Evolutionary conservation across 2,888 invertebrate species (phyloP), one percentile per base, ranked within the genome.

Genomic region (Colostygia pectinataria): DNA sequence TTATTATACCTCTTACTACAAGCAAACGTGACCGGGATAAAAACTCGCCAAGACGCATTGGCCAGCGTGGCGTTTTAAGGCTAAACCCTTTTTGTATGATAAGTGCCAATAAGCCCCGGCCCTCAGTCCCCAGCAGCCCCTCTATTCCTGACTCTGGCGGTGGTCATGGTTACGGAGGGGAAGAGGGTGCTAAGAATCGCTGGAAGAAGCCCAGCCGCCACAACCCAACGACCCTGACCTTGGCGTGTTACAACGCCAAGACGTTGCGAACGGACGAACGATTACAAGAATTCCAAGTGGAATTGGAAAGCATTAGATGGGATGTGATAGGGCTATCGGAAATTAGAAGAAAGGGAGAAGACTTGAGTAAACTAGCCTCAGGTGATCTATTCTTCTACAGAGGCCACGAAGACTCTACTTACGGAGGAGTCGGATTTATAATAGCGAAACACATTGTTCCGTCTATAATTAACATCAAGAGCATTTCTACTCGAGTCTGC

Each of bases 211-310:
- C 23, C 23, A 23, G 23, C 23, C 6, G 23, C 23, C 23, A 23
- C 23, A 23, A 23, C 23, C 23, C 23, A 23, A 23, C 6, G 23
- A 23, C 23, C 23, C 23, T 23, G 23, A 23, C 23, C 23, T 23
- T 23, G 27, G 27, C 27, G 14, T 31, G 31, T 15, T 31, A 31
- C n/a, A n/a, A n/a, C n/a, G n/a, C n/a, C n/a, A n/a, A n/a, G n/a
- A n/a, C n/a, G n/a, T n/a, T n/a, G n/a, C 31, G 31, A 31, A 31
- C 31, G 31, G 31, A 31, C 31, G 14, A 31, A 14, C 31, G 31
- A 32, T 32, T 32, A 4, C 2, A 3, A 8, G 32, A 32, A 15
- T 32, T 32, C 2, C 7, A 25, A 25, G 24, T 25, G 8, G 24
- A 25, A n/a, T 3, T 25, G 24, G n/a, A 25, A n/a, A 25, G n/a